Evolutionary conservation across 1,140 invertebrate species (phyloP), one percentile per base, ranked within the genome.

Genomic region (Araneus ventricosus): DNA sequence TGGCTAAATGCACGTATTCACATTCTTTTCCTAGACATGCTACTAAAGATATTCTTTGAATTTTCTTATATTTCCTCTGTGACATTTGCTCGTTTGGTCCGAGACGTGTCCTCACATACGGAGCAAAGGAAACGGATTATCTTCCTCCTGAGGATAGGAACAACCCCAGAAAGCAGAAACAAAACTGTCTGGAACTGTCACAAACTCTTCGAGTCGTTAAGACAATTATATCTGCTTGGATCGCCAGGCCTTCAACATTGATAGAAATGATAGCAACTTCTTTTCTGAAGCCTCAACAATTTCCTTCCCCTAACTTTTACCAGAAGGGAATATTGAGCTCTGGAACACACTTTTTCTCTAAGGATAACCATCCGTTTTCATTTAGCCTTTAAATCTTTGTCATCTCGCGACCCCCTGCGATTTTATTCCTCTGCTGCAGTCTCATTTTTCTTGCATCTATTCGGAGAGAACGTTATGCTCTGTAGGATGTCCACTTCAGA

Each of bases 301-400:
- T 82, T 45, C 7, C 8, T 52, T 27, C 22, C 39, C 30, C 10
- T 37, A 34, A 37, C 30, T 37, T 75, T 75, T 82, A 27, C 80
- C 39, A 39, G 80, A 82, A 82, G 75, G 27, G 24, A n/a, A 45
- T 45, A 52, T 82, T 41, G 39, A 82, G 70, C 34, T 39, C 57
- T 22, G 20, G 27, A 8, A 27, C 4, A 8, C 20, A 34, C 20
- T 22, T 87, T 24, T 70, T 63, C 75, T 30, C 30, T 10, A 24
- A 84, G 34, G 57, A 84, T 20, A 27, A n/a, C 79, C 89, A 82
- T 91, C 52, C 52, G 41, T 82, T 91, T 91, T 84, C 89, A 91
- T 91, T 91, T 91, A 84, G 75, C 34, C 59, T 57, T 84, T 61
- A 45, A 75, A 82, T 82, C 89, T 63, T 59, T 59, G 45, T 59